Evolutionary conservation across 1,140 invertebrate species (phyloP), one percentile per base, ranked within the genome.

Genomic region (Zaprionus gabonicus): DNA sequence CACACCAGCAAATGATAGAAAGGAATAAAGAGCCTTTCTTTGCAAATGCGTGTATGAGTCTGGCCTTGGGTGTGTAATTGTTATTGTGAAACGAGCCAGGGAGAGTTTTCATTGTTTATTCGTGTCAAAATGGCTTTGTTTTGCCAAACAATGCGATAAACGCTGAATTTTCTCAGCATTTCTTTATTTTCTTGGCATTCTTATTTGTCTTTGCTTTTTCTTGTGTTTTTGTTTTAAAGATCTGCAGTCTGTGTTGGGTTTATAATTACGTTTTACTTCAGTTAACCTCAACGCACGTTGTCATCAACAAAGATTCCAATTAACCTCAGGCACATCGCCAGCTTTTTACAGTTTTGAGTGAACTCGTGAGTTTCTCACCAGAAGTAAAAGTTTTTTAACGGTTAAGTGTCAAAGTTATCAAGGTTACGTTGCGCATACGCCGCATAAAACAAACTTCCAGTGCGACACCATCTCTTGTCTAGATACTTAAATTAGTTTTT

Each of bases 371-470:
- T 51, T 46, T 63, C 13, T 56, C n/a, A 17, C 10, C 25, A 15
- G 13, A 28, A 23, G 36, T 57, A 65, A 74, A 78, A 78, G 51
- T 86, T 85, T 85, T 51, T 64, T 68, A 65, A 69, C 63, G 71
- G 53, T 64, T 79, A 76, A 79, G 64, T 82, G 82, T 82, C 62
- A 86, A 86, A 82, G 72, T 87, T 86, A 77, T 66, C 57, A 74
- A 80, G 64, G 76, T 58, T 67, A 67, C 28, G 56, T 67, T 57
- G 67, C 72, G 64, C 71, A 71, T 67, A 78, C 69, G 78, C 65
- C 71, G 31, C 66, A 57, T 74, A 57, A 62, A 12, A 46, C 71
- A 62, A 57, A 38, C 44, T 53, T 41, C 9, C 25, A 38, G 51
- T 67, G 49, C 36, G 63, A 31, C 38, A 44, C 23, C 23, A 28